Base-by-base conservation (phyloP, 2,797 vertebrate genomes). In the Taeniopygia guttata region DNA sequence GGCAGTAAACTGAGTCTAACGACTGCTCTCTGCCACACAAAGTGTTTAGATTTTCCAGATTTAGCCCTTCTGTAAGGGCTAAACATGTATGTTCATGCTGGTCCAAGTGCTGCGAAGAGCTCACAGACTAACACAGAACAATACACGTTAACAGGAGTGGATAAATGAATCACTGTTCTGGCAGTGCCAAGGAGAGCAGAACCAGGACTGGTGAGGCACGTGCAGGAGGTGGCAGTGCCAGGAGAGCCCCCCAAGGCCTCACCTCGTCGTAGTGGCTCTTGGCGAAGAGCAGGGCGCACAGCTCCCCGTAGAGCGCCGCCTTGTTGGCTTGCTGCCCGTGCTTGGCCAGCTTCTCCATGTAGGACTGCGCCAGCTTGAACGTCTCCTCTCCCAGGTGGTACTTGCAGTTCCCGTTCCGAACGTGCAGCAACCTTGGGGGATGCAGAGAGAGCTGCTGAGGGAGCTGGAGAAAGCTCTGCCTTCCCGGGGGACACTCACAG, bases 181-280 rank as follows among this genome's bases (percentile, higher is more conserved):
- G 52, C 70, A 51, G 62, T 11, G 48, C 45, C 23, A 11, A 7
- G 32, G 40, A 36, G 32, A 5, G 14, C 43, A 64, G 59, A 3
- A 13, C 1, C 68, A 56, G 58, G 32, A 2, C 5, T 3, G 1
- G 6, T 0, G 14, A 16, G 38, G 46, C n/a, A 7, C 36, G 1
- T 0, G 10, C 45, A 7, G n/a, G 40, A 29, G 23, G n/a, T 32
- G 18, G 17, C 48, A 22, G 29, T 11, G 25, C 3, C 58, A 40
- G 36, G 2, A 12, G 23, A 59, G 34, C 18, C 20, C 2, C 42
- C 40, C 20, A 22, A 11, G 5, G 18, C 76, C 97, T 92, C 97
- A 99, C 99, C 98, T 99, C 99, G 73, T 99, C 99, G 19, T 99
- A 99, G 97, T 99, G 99, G 97, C 99, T 99, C 98, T 99, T 99